phyloP scores from a whole-genome alignment of 2,113 vertebrate species.

The Lampris megalopsis region DNA sequence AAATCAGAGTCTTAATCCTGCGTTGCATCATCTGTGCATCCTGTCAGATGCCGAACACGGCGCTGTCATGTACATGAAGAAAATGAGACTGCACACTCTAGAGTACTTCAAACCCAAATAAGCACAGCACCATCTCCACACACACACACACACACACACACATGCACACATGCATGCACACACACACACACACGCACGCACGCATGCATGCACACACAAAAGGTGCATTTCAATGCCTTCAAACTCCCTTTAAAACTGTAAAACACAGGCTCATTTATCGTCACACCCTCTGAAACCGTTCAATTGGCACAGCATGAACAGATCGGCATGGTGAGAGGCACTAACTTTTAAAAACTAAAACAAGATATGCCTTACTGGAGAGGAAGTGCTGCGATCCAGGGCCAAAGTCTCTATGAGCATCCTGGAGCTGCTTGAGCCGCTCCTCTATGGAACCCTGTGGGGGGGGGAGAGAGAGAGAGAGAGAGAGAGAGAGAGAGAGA shows the following conservation, averaged over 20 bases:
- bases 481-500: no score
- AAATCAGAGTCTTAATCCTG: slow-evolving; percentile 39
- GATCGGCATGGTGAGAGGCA: slow-evolving; percentile 28
- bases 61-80: no score
- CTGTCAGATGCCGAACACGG: no score
- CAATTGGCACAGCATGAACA: slow-evolving; percentile 37
- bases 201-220: not conserved
- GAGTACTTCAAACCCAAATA: slow-evolving; percentile 52
- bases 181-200: slow-evolving; percentile 6
- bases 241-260: slow-evolving; percentile 14
- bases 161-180: not conserved
- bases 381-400: slow-evolving; percentile 98
- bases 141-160: slow-evolving; percentile 9
- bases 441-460: slow-evolving; percentile 90
- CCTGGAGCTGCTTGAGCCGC: slow-evolving; percentile 96
- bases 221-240: slow-evolving; percentile 6
- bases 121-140: not conserved
- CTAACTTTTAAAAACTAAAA: slow-evolving; percentile 49
- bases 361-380: slow-evolving; percentile 87
- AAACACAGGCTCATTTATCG: slow-evolving; percentile 15
- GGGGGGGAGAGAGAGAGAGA: not conserved
- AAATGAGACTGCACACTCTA: no score
- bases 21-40: slow-evolving; percentile 30
- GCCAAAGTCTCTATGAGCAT: slow-evolving; percentile 96
- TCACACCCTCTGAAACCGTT: not conserved